Evolutionary conservation across 2,888 invertebrate genomes (phyloP).

Genomic region (Aleiodes testaceus): DNA sequence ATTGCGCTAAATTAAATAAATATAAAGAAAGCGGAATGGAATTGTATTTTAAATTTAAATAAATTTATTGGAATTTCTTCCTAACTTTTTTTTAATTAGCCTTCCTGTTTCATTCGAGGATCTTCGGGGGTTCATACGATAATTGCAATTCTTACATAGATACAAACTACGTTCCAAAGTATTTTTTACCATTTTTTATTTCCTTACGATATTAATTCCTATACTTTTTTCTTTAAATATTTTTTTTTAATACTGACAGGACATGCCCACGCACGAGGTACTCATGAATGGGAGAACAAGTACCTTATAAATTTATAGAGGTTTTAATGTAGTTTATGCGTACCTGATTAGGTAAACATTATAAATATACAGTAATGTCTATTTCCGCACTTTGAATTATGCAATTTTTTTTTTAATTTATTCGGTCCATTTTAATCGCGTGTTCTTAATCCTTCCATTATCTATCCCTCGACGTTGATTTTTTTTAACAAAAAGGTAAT

Average conservation of each 20-base stretch:
- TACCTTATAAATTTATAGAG: constrained; percentile 29
- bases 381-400: constrained; percentile 47
- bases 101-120: constrained; percentile 39
- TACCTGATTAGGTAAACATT: constrained; percentile 40
- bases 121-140: constrained; percentile 18
- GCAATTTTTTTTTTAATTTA: constrained; percentile 39
- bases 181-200: constrained; percentile 21
- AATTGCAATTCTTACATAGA: constrained; percentile 32
- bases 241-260: constrained; percentile 50
- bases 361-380: constrained; percentile 34
- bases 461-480: constrained; percentile 38
- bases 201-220: constrained; percentile 4
- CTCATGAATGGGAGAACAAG: constrained; percentile 43
- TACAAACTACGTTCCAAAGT: constrained; percentile 34
- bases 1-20: constrained; percentile 43
- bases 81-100: constrained; percentile 36
- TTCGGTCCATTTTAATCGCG: background rate
- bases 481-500: constrained; percentile 55
- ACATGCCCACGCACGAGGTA: constrained; percentile 52
- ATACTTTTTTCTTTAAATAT: constrained; percentile 23
- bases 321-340: constrained; percentile 36
- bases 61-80: constrained; percentile 33
- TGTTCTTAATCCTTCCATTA: constrained; percentile 14
- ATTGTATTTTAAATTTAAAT: constrained; percentile 38
- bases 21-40: constrained; percentile 48